phyloP scores from a whole-genome alignment of 2,888 invertebrate genomes.

The Chouioia cunea region DNA sequence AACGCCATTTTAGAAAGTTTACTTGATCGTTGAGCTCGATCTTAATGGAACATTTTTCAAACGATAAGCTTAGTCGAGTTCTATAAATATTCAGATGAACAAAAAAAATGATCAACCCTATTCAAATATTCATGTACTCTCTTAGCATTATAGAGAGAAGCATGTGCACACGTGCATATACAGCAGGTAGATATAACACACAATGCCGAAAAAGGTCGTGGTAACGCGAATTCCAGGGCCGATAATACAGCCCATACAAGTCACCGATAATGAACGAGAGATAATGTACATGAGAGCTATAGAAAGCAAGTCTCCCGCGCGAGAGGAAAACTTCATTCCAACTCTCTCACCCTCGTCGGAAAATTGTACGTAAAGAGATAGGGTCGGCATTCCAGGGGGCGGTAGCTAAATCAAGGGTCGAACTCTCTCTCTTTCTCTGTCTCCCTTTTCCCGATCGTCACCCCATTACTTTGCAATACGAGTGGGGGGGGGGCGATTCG shows the following conservation, averaged over 20 bases:
- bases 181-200: no score
- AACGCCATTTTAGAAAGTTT: no score
- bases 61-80: conserved; percentile 36
- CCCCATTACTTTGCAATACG: conserved; percentile 54
- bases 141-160: no score
- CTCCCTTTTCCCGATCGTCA: conserved; percentile 55
- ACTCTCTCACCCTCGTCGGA: conserved; percentile 9
- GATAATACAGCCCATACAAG: conserved; percentile 15
- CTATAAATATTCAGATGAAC: conserved; percentile 34
- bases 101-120: not conserved
- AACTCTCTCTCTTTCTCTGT: not conserved
- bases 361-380: conserved; percentile 43
- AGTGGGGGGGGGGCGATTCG: conserved; percentile 44
- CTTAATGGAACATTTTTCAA: conserved; percentile 12
- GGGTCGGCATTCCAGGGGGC: conserved; percentile 19
- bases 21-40: no score
- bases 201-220: not conserved
- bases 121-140: conserved; percentile 16
- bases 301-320: not conserved
- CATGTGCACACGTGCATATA: no score
- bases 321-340: conserved; percentile 38
- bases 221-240: conserved; percentile 16
- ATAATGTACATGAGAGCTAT: conserved; percentile 24
- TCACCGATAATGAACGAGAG: conserved; percentile 35
- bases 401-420: conserved; percentile 33